A percentile compares a stretch with the other conserved stretches of the same genome.
phyloP scores from a whole-genome alignment of 1,140 invertebrate species.

The Belonocnema kinseyi region DNA sequence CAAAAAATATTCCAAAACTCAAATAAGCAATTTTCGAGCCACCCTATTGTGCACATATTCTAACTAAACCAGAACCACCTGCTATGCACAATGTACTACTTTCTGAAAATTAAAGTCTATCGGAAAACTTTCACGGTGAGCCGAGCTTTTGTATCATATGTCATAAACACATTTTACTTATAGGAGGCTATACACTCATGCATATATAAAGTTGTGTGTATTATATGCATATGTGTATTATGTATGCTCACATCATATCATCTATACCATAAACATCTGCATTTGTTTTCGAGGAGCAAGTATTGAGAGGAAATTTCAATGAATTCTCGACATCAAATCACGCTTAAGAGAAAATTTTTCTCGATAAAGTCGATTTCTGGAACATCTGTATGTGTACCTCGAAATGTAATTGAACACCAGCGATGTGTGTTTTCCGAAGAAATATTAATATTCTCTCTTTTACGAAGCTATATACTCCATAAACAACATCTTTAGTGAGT shows the following conservation, averaged over 20 bases:
- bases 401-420: background rate
- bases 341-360: no score
- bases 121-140: constrained; percentile 3
- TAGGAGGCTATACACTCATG: background rate
- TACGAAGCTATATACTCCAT: no score
- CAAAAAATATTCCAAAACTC: no score
- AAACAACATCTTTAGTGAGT: no score
- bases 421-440: no score
- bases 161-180: background rate
- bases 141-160: background rate
- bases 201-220: no score
- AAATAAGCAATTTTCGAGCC: no score
- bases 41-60: no score
- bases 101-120: constrained; percentile 9
- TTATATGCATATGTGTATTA: background rate
- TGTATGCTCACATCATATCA: constrained; percentile 1
- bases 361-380: constrained; percentile 30
- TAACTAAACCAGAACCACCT: no score
- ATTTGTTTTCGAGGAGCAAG: background rate
- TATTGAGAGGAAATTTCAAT: constrained; percentile 13
- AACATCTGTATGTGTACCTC: background rate
- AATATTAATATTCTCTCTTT: no score
- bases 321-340: constrained; percentile 30
- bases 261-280: background rate
- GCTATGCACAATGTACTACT: background rate